Conservation (phyloP, 1,140 invertebrate genomes). For the Zaprionus lachaisei region DNA sequence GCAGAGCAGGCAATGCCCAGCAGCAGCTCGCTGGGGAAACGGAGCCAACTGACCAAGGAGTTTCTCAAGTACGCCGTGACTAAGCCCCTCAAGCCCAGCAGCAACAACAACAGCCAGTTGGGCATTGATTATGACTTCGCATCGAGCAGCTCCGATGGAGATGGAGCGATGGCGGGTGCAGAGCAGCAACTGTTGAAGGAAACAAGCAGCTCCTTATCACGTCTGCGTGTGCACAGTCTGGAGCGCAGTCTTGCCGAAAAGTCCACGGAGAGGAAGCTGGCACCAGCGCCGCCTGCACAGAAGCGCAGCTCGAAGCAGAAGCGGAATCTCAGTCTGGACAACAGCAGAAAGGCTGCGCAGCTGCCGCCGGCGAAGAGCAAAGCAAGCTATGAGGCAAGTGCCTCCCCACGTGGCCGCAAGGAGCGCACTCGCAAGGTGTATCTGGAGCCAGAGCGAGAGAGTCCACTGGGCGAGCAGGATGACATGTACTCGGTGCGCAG, state of each 20-base stretch:
- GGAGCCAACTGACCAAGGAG: slow-evolving; percentile 73
- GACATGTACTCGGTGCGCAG: slow-evolving; percentile 65
- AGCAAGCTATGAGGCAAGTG: slow-evolving; percentile 10
- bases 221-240: slow-evolving; percentile 70
- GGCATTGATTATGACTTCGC: slow-evolving; percentile 48
- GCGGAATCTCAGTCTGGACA: slow-evolving; percentile 75
- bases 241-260: slow-evolving; percentile 66
- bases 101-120: slow-evolving; percentile 5
- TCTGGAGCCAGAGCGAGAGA: slow-evolving; percentile 2
- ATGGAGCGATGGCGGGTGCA: slow-evolving; percentile 26
- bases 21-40: slow-evolving; percentile 68
- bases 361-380: slow-evolving; percentile 13
- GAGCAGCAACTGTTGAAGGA: slow-evolving; percentile 22
- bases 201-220: slow-evolving; percentile 28
- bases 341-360: slow-evolving; percentile 41
- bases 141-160: slow-evolving; percentile 78
- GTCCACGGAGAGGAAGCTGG: slow-evolving; percentile 49
- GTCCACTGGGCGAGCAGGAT: slow-evolving; percentile 44
- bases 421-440: slow-evolving; percentile 52
- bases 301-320: slow-evolving; percentile 79
- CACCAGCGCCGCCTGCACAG: slow-evolving; percentile 18
- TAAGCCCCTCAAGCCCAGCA: slow-evolving; percentile 47
- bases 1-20: slow-evolving; percentile 35
- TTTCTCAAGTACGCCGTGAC: slow-evolving; percentile 62
- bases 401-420: slow-evolving; percentile 27